Conservation (phyloP, 2,113 vertebrate genomes). For the Caranx melampygus region DNA sequence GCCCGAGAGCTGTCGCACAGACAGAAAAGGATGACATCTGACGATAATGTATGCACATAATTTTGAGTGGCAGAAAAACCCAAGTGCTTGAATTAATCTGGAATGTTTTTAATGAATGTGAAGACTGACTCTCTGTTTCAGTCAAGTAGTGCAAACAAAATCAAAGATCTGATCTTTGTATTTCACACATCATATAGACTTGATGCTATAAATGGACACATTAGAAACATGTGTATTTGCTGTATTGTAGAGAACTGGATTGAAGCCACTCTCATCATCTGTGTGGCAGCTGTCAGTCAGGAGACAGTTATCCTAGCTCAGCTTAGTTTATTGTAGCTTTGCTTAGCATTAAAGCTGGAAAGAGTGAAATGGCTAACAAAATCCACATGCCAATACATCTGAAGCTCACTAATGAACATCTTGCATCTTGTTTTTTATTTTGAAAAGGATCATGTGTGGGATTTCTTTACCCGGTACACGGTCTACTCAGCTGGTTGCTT, state of each 20-base stretch:
- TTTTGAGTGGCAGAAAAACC: constrained; percentile 26
- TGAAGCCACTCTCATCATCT: not conserved
- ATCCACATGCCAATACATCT: not conserved
- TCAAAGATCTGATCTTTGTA: no score
- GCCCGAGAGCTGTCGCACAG: no score
- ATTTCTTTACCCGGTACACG: not conserved
- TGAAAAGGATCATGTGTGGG: not conserved
- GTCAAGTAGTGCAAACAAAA: no score
- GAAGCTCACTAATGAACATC: not conserved
- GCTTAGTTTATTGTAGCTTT: not conserved
- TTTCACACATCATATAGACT: not conserved
- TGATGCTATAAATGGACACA: not conserved
- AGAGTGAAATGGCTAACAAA: not conserved
- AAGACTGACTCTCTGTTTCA: not conserved
- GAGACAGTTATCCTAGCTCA: not conserved
- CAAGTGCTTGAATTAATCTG: constrained; percentile 24
- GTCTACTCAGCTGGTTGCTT: not conserved
- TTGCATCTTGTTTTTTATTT: not conserved
- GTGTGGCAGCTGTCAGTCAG: not conserved
- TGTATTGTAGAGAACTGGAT: not conserved
- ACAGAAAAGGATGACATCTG: constrained; percentile 10
- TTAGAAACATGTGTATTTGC: not conserved
- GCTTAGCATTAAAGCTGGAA: not conserved
- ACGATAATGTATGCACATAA: constrained; percentile 14
- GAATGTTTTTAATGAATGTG: constrained; percentile 8